These are phyloP conservation scores for Clusia tigrina DNA, from an alignment of 2,888 invertebrate genomes.

Conservation along the genomic window DNA sequence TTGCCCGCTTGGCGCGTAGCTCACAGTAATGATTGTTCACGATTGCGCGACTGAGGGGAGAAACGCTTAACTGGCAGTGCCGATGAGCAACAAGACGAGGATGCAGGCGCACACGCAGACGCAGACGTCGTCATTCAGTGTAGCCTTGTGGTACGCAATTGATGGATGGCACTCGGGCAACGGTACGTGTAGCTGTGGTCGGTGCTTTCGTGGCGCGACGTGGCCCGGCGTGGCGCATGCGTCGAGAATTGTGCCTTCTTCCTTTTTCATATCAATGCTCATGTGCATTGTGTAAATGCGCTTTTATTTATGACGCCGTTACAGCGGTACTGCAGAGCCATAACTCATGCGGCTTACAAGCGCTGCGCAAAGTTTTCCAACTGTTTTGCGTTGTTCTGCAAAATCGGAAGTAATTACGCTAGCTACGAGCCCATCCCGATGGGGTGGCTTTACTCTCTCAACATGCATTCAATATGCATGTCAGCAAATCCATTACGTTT, in stretches of 20 bases:
- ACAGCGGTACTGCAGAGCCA: conserved; percentile 21
- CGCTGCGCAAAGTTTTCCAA: not conserved
- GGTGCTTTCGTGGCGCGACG: conserved; percentile 24
- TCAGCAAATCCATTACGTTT: not conserved
- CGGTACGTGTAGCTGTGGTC: conserved; percentile 5
- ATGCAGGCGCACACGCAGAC: too few species aligned
- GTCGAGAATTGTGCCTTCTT: conserved; percentile 9
- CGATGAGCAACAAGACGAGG: too few species aligned
- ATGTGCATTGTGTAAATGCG: conserved; percentile 27
- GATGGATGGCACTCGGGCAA: conserved; percentile 28
- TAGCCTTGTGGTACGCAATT: conserved; percentile 7
- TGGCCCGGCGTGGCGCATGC: not conserved
- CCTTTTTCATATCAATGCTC: conserved; percentile 17
- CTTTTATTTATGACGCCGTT: conserved; percentile 30
- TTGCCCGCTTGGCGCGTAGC: too few species aligned
- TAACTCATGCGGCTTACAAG: conserved; percentile 20
- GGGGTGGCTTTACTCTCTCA: too few species aligned
- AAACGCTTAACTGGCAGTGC: too few species aligned
- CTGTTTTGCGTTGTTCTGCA: not conserved
- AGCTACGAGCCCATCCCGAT: too few species aligned
- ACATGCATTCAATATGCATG: not conserved
- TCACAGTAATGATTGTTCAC: too few species aligned
- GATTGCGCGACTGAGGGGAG: too few species aligned
- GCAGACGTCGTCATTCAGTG: too few species aligned
- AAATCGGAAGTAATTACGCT: not conserved